Conservation (phyloP, 30 jellyfish, hydroid and myxozoan genomes). For the Chrysaora quinquecirrha region DNA sequence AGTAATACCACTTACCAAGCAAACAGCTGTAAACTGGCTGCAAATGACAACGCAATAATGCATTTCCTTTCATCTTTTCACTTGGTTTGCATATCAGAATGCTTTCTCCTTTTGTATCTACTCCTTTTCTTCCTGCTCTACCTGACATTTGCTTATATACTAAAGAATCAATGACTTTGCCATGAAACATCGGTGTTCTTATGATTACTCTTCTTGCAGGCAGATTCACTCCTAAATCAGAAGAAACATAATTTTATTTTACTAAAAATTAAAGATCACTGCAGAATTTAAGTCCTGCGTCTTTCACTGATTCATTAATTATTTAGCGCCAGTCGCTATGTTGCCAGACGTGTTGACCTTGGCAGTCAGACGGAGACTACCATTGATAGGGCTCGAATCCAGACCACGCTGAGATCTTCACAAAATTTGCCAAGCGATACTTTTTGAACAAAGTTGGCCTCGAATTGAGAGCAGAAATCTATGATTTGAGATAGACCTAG, state of each 20-base stretch:
- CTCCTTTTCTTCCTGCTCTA: constrained; percentile 98
- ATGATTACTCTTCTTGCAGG: constrained; percentile 96
- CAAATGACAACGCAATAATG: constrained; percentile 64
- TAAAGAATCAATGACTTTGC: constrained; percentile 73
- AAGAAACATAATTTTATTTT: neutral
- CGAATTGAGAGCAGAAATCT: too few relatives aligned
- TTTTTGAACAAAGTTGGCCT: too few relatives aligned
- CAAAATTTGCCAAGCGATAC: too few relatives aligned
- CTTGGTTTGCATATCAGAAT: constrained; percentile 82
- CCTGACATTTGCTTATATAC: constrained; percentile 98
- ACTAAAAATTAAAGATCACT: too few relatives aligned
- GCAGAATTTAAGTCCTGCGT: too few relatives aligned
- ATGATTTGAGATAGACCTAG: too few relatives aligned
- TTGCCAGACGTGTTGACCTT: too few relatives aligned
- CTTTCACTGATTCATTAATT: too few relatives aligned
- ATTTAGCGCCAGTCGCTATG: too few relatives aligned
- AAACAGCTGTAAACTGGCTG: constrained; percentile 95
- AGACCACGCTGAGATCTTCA: too few relatives aligned
- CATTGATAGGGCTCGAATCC: too few relatives aligned
- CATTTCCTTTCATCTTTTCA: constrained; percentile 78
- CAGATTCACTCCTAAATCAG: constrained; percentile 81
- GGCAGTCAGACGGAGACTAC: too few relatives aligned
- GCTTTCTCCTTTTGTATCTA: constrained; percentile 89
- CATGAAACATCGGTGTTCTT: constrained; percentile 95
- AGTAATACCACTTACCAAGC: constrained; percentile 77